Conservation (phyloP, 2,888 invertebrate genomes). For the Torymus aiolomorphi region DNA sequence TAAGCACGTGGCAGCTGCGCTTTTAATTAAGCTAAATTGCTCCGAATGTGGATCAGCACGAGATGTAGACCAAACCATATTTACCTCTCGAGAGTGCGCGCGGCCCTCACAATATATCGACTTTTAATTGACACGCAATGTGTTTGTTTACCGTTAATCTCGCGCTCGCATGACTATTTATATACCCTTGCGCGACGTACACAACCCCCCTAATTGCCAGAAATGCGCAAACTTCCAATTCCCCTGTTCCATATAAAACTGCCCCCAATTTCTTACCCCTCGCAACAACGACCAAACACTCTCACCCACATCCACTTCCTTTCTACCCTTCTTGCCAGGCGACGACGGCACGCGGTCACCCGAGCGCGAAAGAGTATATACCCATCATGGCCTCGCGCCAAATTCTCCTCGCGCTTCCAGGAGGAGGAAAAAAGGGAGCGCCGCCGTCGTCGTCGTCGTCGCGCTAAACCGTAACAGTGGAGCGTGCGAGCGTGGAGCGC, state of each 20-base stretch:
- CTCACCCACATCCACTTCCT: too few relatives aligned
- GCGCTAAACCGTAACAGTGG: slow-evolving; percentile 59
- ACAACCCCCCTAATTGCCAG: too few relatives aligned
- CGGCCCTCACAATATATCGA: neutral
- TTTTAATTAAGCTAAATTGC: slow-evolving; percentile 27
- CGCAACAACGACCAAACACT: too few relatives aligned
- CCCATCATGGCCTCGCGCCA: neutral
- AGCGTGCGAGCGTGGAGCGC: slow-evolving; percentile 56
- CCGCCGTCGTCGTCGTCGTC: neutral
- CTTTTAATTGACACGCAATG: slow-evolving; percentile 3
- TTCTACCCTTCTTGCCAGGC: too few relatives aligned
- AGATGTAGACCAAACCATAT: slow-evolving; percentile 17
- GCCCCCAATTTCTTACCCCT: too few relatives aligned
- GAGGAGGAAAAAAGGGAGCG: neutral
- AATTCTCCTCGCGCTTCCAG: neutral
- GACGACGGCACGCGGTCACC: too few relatives aligned
- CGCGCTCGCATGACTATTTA: neutral
- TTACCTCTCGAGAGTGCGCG: neutral
- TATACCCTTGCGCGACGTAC: too few relatives aligned
- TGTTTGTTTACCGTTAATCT: neutral
- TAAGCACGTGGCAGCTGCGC: neutral
- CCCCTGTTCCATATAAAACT: too few relatives aligned
- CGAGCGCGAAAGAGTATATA: too few relatives aligned
- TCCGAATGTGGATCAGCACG: neutral
- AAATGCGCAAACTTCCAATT: too few relatives aligned